Conservation (phyloP, 1,140 invertebrate species). For the Lepidurus arcticus region DNA sequence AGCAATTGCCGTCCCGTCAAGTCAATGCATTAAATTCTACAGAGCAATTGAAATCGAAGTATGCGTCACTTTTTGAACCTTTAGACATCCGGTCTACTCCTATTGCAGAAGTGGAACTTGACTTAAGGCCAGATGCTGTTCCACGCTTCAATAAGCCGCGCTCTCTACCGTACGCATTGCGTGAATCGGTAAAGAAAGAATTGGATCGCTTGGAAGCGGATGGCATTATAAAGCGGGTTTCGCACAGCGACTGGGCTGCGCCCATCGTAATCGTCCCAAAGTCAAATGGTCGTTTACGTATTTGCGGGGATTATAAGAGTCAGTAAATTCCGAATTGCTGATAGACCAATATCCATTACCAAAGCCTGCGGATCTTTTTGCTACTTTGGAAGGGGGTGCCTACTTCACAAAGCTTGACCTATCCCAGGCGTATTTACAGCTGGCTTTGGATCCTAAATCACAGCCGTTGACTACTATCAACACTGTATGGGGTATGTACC, state of each 20-base stretch:
- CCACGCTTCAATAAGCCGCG: background rate
- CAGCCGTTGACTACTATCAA: conserved; percentile 21
- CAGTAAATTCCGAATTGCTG: background rate
- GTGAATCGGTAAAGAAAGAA: no score
- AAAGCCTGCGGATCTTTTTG: background rate
- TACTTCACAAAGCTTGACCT: conserved; percentile 18
- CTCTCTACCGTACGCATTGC: background rate
- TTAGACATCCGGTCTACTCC: background rate
- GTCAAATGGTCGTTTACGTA: no score
- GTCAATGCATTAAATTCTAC: background rate
- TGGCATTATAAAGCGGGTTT: no score
- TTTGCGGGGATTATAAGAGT: background rate
- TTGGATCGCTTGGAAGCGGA: no score
- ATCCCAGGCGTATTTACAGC: conserved; percentile 20
- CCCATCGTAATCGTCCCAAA: no score
- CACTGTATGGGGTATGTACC: conserved; percentile 11
- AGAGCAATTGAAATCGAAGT: background rate
- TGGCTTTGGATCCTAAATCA: conserved; percentile 22
- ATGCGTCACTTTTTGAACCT: background rate
- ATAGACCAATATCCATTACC: conserved; percentile 20
- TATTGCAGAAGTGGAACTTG: background rate
- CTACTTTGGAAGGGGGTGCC: background rate
- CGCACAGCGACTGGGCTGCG: no score
- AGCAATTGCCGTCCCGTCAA: background rate
- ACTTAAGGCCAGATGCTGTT: background rate